Base-by-base conservation (phyloP, 1,140 invertebrate species). In the Acromyrmex heyeri region DNA sequence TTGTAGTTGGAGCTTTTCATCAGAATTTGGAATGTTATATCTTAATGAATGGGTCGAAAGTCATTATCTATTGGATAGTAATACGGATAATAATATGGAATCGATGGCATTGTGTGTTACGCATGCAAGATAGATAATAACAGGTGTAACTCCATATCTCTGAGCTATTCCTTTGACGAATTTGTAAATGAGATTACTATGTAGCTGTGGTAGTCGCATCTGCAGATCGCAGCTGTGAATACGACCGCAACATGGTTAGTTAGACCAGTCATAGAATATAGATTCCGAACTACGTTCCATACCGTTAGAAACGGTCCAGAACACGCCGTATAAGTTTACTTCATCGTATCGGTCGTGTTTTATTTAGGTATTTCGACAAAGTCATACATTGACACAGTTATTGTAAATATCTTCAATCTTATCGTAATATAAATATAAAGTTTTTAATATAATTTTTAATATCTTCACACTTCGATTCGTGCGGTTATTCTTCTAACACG, bases 121-220 rank as follows among this genome's bases (percentile, higher is more conserved):
- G 55, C 64, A 14, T 34, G 34, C 14, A 62, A 75, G 38, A 38
- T 27, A 48, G 59, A 55, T 78, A 85, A 77, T 64, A 53, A 38
- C 48, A 50, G 72, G 18, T 55, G 30, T n/a, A 65, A 21, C 16
- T 27, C 30, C 73, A 55, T 65, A 67, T 85, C 82, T 65, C 27
- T 14, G 59, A 77, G 59, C 61, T 64, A 65, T 90, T 79, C 79
- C 86, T 89, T 90, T 89, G 89, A 89, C 34, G 59, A 30, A 53
- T 77, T 85, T 50, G 27, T 79, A 89, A 89, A 85, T 83, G 57
- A 87, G 88, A 85, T 90, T 89, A 79, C 55, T 30, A 62, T 21
- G 44, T 27, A 62, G 16, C 27, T 65, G 76, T 69, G 48, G 61
- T n/a, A 61, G 55, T 79, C 59, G 59, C 48, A 34, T 86, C 50